These are phyloP conservation scores for Scarus forsteni DNA, from an alignment of 2,797 vertebrate genomes.

Conservation along the genomic window DNA sequence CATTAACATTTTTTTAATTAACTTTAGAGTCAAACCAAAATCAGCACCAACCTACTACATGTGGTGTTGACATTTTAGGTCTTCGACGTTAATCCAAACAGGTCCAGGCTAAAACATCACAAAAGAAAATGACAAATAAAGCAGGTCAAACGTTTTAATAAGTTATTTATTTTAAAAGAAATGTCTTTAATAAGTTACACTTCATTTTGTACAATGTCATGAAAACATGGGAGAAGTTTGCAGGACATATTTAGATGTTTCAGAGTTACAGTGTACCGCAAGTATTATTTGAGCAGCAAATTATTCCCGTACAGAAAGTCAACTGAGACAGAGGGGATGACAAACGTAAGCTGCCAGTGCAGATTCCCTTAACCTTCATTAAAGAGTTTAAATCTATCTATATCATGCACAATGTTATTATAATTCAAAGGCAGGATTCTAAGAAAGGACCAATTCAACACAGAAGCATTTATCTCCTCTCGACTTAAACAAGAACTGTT, in stretches of 20 bases:
- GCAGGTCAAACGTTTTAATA: constrained; percentile 63
- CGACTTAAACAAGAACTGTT: constrained; percentile 16
- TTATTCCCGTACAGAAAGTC: constrained; percentile 15
- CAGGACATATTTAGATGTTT: constrained; percentile 35
- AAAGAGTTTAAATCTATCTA: constrained; percentile 33
- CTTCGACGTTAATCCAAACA: no score
- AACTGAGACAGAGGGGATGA: neutral
- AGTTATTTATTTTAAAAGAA: constrained; percentile 64
- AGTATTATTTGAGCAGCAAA: constrained; percentile 34
- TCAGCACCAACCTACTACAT: no score
- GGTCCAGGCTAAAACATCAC: constrained; percentile 44
- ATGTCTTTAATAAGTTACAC: constrained; percentile 39
- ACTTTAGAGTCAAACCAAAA: no score
- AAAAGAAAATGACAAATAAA: constrained; percentile 41
- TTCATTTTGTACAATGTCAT: constrained; percentile 35
- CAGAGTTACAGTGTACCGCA: constrained; percentile 22
- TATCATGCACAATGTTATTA: constrained; percentile 56
- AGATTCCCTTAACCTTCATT: constrained; percentile 29
- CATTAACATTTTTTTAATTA: no score
- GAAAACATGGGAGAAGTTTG: constrained; percentile 29
- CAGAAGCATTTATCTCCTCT: constrained; percentile 1
- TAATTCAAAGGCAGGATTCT: constrained; percentile 22
- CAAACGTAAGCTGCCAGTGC: constrained; percentile 36
- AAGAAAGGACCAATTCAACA: constrained; percentile 11
- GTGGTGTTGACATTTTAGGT: no score